Conservation (phyloP, 2,888 invertebrate genomes). For the Maniola hyperantus region DNA sequence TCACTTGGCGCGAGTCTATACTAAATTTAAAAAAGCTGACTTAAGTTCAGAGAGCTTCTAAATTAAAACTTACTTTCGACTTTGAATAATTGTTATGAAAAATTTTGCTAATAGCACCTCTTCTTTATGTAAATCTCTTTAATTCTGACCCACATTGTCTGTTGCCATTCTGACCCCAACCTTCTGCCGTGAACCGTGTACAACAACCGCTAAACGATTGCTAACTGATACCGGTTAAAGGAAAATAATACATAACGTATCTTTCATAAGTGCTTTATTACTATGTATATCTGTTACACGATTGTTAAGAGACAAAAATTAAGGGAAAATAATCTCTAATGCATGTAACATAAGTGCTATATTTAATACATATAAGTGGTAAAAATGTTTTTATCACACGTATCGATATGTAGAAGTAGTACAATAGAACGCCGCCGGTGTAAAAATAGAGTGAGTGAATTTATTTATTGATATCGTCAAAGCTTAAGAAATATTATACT, state of each 20-base stretch:
- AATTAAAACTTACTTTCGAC: neutral
- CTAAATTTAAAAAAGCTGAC: no score
- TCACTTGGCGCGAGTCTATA: no score
- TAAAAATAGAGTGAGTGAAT: constrained; percentile 3
- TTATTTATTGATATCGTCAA: constrained; percentile 6
- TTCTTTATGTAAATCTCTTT: neutral
- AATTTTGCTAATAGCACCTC: neutral
- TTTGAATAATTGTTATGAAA: no score
- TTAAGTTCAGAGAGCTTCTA: neutral
- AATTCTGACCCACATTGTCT: constrained; percentile 20
- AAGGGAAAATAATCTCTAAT: constrained; percentile 6
- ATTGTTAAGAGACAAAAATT: neutral
- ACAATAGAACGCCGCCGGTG: neutral
- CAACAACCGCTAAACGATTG: constrained; percentile 18
- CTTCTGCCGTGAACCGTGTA: constrained; percentile 21
- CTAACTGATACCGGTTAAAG: constrained; percentile 7
- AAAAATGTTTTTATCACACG: constrained; percentile 3
- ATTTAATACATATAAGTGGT: neutral
- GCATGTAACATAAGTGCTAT: neutral
- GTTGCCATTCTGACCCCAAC: constrained; percentile 23
- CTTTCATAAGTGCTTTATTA: neutral
- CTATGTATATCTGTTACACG: neutral
- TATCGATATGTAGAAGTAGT: constrained; percentile 6
- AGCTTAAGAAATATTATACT: neutral
- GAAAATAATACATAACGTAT: constrained; percentile 6